phyloP scores from a whole-genome alignment of 2,888 invertebrate species.

The Harpagoxenus sublaevis region DNA sequence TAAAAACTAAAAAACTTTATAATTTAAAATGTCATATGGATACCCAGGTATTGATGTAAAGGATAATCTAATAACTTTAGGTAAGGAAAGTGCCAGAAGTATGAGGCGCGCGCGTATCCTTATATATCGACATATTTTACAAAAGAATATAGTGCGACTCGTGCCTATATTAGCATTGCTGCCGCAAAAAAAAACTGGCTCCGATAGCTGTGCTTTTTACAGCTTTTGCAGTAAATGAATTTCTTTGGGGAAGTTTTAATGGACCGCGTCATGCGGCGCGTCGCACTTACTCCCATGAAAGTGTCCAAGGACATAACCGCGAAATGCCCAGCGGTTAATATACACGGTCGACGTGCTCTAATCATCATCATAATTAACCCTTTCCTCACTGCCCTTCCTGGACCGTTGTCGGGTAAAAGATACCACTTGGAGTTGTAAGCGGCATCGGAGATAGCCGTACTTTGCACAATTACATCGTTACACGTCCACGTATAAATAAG shows the following conservation, averaged over 20 bases:
- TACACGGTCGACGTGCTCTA: conserved; percentile 73
- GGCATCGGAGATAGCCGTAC: conserved; percentile 70
- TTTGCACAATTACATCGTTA: conserved; percentile 75
- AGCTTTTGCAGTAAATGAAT: conserved; percentile 18
- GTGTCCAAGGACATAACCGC: conserved; percentile 75
- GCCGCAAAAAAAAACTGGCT: not conserved
- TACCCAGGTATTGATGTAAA: not conserved
- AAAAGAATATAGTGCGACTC: not conserved
- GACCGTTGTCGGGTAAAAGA: conserved; percentile 58
- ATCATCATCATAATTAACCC: conserved; percentile 70
- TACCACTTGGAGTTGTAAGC: conserved; percentile 75
- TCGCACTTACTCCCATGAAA: conserved; percentile 71
- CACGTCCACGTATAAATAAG: conserved; percentile 76
- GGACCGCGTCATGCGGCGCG: not conserved
- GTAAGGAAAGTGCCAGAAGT: not conserved
- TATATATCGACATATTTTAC: conserved; percentile 15
- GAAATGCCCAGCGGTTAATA: conserved; percentile 76
- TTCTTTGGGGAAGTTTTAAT: not conserved
- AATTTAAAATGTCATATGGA: not conserved
- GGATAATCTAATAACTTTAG: not conserved
- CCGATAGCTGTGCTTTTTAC: not conserved
- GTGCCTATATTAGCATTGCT: not conserved
- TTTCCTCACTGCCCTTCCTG: conserved; percentile 64
- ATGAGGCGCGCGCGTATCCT: not conserved
- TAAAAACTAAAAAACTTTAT: not conserved